Evolutionary conservation across 2,797 vertebrate genomes (phyloP).

Genomic region (Orientallactaga sibirica): DNA sequence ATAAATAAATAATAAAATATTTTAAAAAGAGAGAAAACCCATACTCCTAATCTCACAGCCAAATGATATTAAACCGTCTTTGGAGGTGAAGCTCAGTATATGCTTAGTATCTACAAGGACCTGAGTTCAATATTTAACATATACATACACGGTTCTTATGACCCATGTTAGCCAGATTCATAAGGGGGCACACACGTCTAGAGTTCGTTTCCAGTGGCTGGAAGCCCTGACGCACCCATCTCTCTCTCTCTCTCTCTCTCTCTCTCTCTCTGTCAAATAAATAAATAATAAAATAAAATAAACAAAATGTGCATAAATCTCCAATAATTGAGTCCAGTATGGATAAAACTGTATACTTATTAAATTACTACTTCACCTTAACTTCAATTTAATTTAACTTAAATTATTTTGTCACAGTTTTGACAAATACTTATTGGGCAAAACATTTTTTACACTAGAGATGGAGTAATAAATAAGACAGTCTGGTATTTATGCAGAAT

Average conservation of each 20-base stretch:
- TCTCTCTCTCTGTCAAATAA: no score
- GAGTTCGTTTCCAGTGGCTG: no score
- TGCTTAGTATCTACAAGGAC: background rate
- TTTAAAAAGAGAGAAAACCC: background rate
- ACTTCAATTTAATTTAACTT: background rate
- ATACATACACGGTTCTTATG: background rate
- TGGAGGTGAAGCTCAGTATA: background rate
- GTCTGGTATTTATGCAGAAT: background rate
- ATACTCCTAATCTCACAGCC: conserved; percentile 6
- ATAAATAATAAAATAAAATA: no score
- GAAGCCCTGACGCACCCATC: no score
- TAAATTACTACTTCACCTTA: background rate
- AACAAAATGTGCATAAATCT: background rate
- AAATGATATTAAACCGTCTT: conserved; percentile 24
- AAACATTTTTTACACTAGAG: background rate
- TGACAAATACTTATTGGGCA: background rate
- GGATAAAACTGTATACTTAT: background rate
- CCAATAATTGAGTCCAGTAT: background rate
- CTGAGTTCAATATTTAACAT: background rate
- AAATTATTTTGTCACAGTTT: conserved; percentile 5
- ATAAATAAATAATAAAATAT: no score
- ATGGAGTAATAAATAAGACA: background rate
- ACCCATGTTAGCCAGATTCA: no score
- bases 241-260: no score
- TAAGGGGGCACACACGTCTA: no score